Conservation (phyloP, 2,113 vertebrate species). For the Ivindomyrus marchei region DNA sequence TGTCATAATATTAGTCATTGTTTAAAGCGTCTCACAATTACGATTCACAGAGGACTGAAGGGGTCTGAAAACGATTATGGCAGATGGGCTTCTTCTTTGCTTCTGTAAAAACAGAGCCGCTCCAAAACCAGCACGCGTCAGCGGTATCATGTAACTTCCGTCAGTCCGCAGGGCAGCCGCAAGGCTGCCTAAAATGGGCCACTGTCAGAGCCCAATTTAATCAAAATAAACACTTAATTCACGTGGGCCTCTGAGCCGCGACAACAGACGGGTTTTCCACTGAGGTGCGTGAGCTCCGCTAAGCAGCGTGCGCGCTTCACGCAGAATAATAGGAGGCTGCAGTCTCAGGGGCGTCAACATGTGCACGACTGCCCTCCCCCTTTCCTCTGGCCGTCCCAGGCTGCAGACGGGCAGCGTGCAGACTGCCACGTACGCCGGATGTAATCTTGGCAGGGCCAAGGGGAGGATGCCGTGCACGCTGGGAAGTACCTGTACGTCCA, state of each 20-base stretch:
- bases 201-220: neutral
- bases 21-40: neutral
- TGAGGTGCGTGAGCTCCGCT: neutral
- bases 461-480: neutral
- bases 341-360: neutral
- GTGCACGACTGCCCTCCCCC: neutral
- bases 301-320: neutral
- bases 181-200: neutral
- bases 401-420: neutral
- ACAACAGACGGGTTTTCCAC: neutral
- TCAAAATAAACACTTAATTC: neutral
- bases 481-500: neutral
- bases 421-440: slow-evolving; percentile 10
- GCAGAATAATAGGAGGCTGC: neutral
- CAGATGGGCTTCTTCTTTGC: neutral
- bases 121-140: neutral
- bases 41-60: neutral
- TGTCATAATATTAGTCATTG: neutral
- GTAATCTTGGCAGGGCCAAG: neutral
- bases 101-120: neutral
- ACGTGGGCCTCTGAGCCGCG: neutral
- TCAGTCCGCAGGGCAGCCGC: neutral
- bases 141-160: neutral
- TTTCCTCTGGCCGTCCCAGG: neutral
- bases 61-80: neutral